These are phyloP conservation scores for Parapsyche elsis DNA, from an alignment of 1,140 invertebrate genomes.

Conservation along the genomic window DNA sequence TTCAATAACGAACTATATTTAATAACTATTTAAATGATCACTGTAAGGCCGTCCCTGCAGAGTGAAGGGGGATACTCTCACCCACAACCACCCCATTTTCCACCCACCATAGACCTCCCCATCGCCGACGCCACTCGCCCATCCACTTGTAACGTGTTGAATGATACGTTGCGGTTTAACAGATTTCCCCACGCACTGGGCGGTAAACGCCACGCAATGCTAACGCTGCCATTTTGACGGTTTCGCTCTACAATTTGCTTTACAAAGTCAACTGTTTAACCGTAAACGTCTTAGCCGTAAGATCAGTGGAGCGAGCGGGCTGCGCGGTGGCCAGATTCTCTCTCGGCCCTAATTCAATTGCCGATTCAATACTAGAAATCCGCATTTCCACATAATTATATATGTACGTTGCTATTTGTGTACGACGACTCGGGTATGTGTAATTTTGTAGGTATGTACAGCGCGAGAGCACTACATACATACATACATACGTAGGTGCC, in stretches of 20 bases:
- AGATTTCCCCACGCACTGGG: conserved; percentile 45
- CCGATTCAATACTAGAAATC: conserved; percentile 14
- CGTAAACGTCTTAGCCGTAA: neutral
- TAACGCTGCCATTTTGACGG: conserved; percentile 41
- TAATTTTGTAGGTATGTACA: neutral
- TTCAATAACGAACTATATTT: too few species aligned
- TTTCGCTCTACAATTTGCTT: conserved; percentile 33
- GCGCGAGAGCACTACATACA: neutral
- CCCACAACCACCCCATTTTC: neutral
- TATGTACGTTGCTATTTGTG: neutral
- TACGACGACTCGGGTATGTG: neutral
- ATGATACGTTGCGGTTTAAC: conserved; percentile 50
- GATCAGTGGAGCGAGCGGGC: neutral
- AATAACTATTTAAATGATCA: too few species aligned
- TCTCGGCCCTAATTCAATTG: conserved; percentile 1
- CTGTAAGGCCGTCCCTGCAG: too few species aligned
- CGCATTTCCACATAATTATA: too few species aligned
- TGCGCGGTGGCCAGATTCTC: neutral
- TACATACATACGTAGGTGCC: neutral
- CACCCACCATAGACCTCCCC: too few species aligned
- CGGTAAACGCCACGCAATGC: conserved; percentile 32
- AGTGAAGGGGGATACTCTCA: too few species aligned
- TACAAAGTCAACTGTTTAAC: conserved; percentile 32
- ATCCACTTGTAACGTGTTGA: conserved; percentile 45
- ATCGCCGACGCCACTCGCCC: neutral